A percentile compares a stretch with the other conserved stretches of the same genome.
These are phyloP conservation scores for Drosophila chauvacae DNA, from an alignment of 1,140 invertebrate species.

Conservation along the genomic window DNA sequence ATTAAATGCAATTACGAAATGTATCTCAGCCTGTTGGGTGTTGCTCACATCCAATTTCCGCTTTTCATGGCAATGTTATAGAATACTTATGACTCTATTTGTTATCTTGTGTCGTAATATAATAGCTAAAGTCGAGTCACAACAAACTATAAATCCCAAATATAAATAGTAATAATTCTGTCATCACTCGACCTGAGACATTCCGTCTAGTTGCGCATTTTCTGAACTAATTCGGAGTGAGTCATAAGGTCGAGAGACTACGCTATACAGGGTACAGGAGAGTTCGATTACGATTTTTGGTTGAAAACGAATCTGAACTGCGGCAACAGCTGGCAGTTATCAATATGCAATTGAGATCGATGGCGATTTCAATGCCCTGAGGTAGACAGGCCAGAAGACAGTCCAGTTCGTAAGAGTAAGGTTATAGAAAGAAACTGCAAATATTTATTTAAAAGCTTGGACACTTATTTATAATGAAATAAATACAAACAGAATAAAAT, in stretches of 20 bases:
- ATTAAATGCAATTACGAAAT: slow-evolving; percentile 25
- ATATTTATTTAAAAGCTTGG: neutral
- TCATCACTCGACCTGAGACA: neutral
- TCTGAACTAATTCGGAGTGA: neutral
- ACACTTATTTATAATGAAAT: neutral
- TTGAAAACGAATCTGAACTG: neutral
- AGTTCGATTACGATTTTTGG: neutral
- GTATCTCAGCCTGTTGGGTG: slow-evolving; percentile 4
- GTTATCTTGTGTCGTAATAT: slow-evolving; percentile 32
- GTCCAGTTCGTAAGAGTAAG: neutral
- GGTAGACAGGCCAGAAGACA: slow-evolving; percentile 1
- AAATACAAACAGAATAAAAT: neutral
- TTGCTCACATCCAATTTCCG: slow-evolving; percentile 20
- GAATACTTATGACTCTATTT: slow-evolving; percentile 39
- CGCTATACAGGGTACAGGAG: neutral
- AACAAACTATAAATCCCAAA: slow-evolving; percentile 38
- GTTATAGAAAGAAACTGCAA: neutral
- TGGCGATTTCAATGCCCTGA: slow-evolving; percentile 10
- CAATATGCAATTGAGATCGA: slow-evolving; percentile 21
- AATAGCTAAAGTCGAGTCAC: slow-evolving; percentile 17
- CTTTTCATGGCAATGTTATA: slow-evolving; percentile 27
- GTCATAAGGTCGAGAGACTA: neutral
- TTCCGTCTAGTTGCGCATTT: neutral
- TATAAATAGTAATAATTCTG: slow-evolving; percentile 33
- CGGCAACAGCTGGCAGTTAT: slow-evolving; percentile 1